Evolutionary conservation across 2,888 invertebrate species (phyloP), one percentile per base, ranked within the genome.

Genomic region (Pyrochroa serraticornis): DNA sequence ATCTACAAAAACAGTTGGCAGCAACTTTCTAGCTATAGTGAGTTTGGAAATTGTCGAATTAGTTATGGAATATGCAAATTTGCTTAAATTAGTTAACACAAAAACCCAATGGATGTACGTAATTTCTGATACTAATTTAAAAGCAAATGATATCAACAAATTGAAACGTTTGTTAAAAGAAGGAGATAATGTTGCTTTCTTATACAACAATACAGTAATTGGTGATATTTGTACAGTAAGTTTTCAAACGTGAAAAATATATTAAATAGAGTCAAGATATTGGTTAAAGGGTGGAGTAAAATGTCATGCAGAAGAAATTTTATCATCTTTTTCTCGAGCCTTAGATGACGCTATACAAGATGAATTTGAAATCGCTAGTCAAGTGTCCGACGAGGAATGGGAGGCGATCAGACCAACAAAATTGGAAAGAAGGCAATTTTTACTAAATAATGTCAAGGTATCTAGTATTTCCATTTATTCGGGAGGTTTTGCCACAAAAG

Each of bases 371-470:
- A 82, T 90, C 35, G 88, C 89, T 3, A 84, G 86, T 1, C 88
- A 88, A 75, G 88, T 92, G 2, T 92, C 90, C 0, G 90, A 91
- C 66, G 93, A 93, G 74, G 92, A 93, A 79, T 93, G 92, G 89
- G 91, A 93, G 69, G 86, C 89, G 0, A 87, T 92, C 61, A 83
- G 89, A 65, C 87, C 89, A 0, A 85, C 85, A 1, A 91, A 91
- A 75, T 67, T 78, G 6, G 89, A 91, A 65, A 82, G 90, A 64
- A 82, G 87, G 58, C 80, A 82, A 32, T 85, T 85, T 63, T 81
- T 93, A 33, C 74, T 92, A 1, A 82, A 81, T 12, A 85, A 85
- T 68, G 84, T 92, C 75, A 87, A 87, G 80, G 92, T 90, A 74
- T 8, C 54, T 37, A 22, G 7, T 53, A 42, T 8, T 10, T 56